Evolutionary conservation across 2,113 vertebrate genomes (phyloP), one percentile per base, ranked within the genome.

Genomic region (Ophiodon elongatus): DNA sequence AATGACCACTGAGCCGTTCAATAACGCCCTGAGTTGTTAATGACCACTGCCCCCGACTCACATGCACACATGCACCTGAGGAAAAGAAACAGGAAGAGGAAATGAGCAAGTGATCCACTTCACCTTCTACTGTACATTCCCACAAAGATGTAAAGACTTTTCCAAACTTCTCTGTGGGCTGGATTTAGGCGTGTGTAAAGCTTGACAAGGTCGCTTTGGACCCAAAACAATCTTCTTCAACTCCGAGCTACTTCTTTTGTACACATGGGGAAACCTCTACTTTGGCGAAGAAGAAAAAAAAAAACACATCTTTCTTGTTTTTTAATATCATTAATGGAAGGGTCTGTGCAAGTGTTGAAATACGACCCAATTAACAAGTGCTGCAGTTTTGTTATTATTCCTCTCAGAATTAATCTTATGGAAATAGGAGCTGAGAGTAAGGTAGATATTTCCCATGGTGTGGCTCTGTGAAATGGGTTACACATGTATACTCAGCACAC

Each of bases 1-100:
- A 97, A 97, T 96, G 96, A 94, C 97, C 82, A 69, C 94, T 96
- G 96, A 95, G 94, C 93, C 86, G 86, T 96, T 97, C 95, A 96
- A 96, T 97, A 92, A 96, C 95, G 94, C 94, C 94, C 92, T 95
- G 93, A 93, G 96, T 95, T 96, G 95, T 96, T 97, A 96, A 97
- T 98, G 97, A 97, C 96, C 93, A 93, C 94, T 96, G 94, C 96
- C 57, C 95, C 95, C 95, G 95, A 91, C 95, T 96, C 92, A 76
- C 50, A 54, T 10, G 9, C 63, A 54, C 59, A 68, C 69, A 39
- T 15, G 27, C 68, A 89, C 75, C 60, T 71, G 62, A 86, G 68
- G 65, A 84, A 82, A 64, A 78, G 45, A 78, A 84, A 83, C 67
- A 82, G 75, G 69, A 82, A 83, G 33, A 87, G 85, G 85, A 88